Conservation (phyloP, 2,113 vertebrate genomes). For the Turdus rufiventris region DNA sequence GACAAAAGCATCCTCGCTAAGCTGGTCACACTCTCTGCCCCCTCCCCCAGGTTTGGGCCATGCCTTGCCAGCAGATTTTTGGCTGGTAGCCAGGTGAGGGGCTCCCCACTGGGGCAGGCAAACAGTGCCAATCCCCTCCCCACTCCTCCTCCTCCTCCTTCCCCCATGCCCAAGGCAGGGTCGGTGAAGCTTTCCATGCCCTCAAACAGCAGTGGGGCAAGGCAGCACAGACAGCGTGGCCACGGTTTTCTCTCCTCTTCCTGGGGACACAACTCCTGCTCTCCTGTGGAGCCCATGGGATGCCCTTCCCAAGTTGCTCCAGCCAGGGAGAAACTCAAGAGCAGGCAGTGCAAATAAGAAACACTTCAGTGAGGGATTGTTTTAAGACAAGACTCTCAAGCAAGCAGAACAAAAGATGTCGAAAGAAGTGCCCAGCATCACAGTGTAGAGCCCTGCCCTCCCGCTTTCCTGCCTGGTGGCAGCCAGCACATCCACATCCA, state of each 20-base stretch:
- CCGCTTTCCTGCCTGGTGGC: not conserved
- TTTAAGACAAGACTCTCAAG: conserved; percentile 36
- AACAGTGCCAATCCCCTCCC: not conserved
- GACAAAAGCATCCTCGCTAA: conserved; percentile 31
- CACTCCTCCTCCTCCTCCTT: not conserved
- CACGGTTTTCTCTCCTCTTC: not conserved
- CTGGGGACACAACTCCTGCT: not conserved
- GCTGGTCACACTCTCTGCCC: not conserved
- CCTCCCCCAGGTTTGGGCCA: accelerated
- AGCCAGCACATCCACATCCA: not conserved
- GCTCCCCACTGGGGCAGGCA: not conserved
- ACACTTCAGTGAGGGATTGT: conserved; percentile 21
- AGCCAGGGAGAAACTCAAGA: not conserved
- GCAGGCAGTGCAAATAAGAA: conserved; percentile 3
- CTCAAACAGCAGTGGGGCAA: not conserved
- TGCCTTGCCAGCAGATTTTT: not conserved
- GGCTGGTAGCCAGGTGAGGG: not conserved
- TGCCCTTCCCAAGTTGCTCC: not conserved
- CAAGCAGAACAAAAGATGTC: not conserved
- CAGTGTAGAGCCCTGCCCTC: conserved; percentile 42
- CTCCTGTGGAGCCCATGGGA: not conserved
- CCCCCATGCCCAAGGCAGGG: accelerated
- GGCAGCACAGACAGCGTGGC: not conserved
- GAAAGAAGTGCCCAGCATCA: conserved; percentile 5
- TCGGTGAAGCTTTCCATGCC: accelerated